Percentiles rank a stretch among this genome's conserved stretches.
phyloP scores from a whole-genome alignment of 2,113 vertebrate genomes.

The Scomber colias region DNA sequence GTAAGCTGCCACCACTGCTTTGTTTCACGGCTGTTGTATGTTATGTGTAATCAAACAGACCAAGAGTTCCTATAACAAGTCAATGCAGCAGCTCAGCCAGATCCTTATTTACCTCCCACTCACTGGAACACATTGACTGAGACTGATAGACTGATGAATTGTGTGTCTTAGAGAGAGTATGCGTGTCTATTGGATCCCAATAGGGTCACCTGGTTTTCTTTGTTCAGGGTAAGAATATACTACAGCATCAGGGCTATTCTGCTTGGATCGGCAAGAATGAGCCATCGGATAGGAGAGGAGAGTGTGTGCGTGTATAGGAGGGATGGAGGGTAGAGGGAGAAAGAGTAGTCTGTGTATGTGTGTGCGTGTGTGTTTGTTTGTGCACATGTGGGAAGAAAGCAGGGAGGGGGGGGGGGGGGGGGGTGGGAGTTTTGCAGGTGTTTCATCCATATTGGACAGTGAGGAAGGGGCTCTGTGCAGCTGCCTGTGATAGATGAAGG shows the following conservation, averaged over 20 bases:
- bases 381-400: slow-evolving; percentile 11
- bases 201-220: slow-evolving; percentile 54
- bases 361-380: slow-evolving; percentile 20
- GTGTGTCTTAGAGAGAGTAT: background rate
- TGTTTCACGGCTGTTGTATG: slow-evolving; percentile 47
- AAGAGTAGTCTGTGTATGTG: slow-evolving; percentile 14
- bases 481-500: slow-evolving; percentile 34
- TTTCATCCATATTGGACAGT: slow-evolving; percentile 58
- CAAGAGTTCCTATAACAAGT: slow-evolving; percentile 41
- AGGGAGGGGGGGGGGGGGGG: background rate
- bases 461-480: slow-evolving; percentile 44
- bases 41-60: slow-evolving; percentile 62
- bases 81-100: slow-evolving; percentile 47
- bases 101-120: slow-evolving; percentile 53
- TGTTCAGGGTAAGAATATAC: slow-evolving; percentile 42
- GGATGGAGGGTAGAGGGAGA: background rate
- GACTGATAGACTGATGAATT: slow-evolving; percentile 47
- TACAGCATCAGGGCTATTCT: slow-evolving; percentile 46
- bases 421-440: slow-evolving; percentile 51
- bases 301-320: background rate
- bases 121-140: slow-evolving; percentile 30
- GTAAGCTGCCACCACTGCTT: slow-evolving; percentile 57
- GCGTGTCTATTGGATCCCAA: slow-evolving; percentile 44
- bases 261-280: slow-evolving; percentile 70
- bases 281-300: background rate